Evolutionary conservation across 2,797 vertebrate genomes (phyloP).

Genomic region (Hapalemur alaotrensis): DNA sequence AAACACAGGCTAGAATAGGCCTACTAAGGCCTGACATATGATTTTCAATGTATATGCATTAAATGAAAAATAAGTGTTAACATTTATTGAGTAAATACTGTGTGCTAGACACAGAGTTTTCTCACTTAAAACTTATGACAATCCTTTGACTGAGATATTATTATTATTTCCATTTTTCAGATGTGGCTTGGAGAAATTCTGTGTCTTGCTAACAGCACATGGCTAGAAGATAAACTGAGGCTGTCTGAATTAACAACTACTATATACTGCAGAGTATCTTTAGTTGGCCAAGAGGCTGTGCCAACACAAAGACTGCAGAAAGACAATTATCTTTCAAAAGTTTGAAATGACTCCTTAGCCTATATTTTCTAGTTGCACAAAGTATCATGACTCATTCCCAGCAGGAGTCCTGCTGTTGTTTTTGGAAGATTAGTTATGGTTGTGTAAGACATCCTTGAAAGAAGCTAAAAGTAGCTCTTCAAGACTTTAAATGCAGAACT

Average conservation of each 20-base stretch:
- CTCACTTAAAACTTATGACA: not conserved
- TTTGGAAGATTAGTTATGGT: slow-evolving; percentile 78
- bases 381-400: slow-evolving; percentile 77
- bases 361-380: slow-evolving; percentile 62
- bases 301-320: not conserved
- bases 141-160: not conserved
- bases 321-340: slow-evolving; percentile 18
- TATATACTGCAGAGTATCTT: not conserved
- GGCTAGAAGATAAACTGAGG: not conserved
- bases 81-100: not conserved
- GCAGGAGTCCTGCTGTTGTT: slow-evolving; percentile 71
- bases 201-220: not conserved
- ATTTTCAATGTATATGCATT: not conserved
- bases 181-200: not conserved
- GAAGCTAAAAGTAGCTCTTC: slow-evolving; percentile 83
- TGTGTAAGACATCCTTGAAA: slow-evolving; percentile 77
- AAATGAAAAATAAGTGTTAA: not conserved
- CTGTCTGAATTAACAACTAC: not conserved
- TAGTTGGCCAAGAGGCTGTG: not conserved
- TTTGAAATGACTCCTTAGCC: slow-evolving; percentile 23
- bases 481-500: slow-evolving; percentile 70
- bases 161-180: not conserved
- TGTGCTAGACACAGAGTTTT: not conserved
- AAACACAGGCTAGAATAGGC: not conserved
- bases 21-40: not conserved